Evolutionary conservation across 2,113 vertebrate genomes (phyloP), one percentile per base, ranked within the genome.

Genomic region (Burhinus oedicnemus): DNA sequence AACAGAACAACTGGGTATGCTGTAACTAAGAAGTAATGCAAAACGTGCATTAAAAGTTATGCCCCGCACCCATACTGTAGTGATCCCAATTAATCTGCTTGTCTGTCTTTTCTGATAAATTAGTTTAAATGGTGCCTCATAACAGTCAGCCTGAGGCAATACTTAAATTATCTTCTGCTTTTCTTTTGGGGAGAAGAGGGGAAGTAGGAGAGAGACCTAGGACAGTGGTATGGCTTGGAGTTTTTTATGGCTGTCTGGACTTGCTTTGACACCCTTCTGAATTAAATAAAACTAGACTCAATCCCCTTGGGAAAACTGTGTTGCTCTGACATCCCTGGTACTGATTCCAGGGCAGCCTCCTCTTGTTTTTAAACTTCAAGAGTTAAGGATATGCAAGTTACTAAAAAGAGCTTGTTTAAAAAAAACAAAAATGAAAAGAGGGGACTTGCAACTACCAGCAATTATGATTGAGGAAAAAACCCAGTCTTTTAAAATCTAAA

Each of bases 31-130:
- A 72, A 78, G 71, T 64, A 74, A 91, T 25, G 83, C 84, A 38
- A 58, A 75, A n/a, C 3, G 5, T 74, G 82, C 77, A 51, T 85
- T 90, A 54, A n/a, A 82, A 34, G 23, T 34, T 69, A 55, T 26
- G 32, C 58, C 66, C 78, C 54, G 29, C 27, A 61, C 52, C 52
- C 7, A 1, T 22, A 51, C 58, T 84, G 18, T 69, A 45, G 70
- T 83, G 49, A 90, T 77, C 58, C 82, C 58, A 42, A 18, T 74
- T 77, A 45, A 87, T 83, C 85, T 89, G 60, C 65, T 77, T 83
- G 25, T 90, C 70, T 94, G 30, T 69, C 66, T 85, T 88, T 77
- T 60, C 76, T 75, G 71, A 80, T 80, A n/a, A 87, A 71, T 45
- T 62, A 36, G 45, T 80, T 90, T 83, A 74, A 7, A 11, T 10